Percentiles rank a stretch among this genome's conserved stretches.
Evolutionary conservation across 2,888 invertebrate genomes (phyloP).

Genomic region (Julus scanicus): DNA sequence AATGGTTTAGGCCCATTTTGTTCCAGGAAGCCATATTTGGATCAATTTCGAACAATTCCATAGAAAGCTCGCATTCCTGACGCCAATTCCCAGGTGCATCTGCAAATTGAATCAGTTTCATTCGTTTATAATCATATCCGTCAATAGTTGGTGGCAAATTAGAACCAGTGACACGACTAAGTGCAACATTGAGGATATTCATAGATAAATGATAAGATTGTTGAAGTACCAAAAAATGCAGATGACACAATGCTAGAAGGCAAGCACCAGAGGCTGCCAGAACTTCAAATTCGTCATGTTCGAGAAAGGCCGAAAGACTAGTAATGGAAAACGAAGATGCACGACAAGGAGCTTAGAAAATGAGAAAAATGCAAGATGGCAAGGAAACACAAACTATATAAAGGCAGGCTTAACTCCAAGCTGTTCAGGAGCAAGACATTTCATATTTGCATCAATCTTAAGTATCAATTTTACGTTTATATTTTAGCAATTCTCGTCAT

Average conservation of each 20-base stretch:
- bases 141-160: neutral
- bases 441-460: too few relatives aligned
- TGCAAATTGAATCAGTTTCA: slow-evolving; percentile 45
- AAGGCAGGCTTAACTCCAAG: neutral
- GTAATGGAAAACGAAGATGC: neutral
- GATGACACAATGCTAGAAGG: neutral
- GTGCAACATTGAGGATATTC: neutral
- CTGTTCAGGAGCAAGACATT: neutral
- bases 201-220: neutral
- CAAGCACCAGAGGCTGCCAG: slow-evolving; percentile 9
- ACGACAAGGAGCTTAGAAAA: neutral
- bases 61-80: slow-evolving; percentile 45
- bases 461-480: too few relatives aligned
- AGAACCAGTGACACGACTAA: neutral
- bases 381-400: neutral
- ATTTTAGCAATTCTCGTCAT: too few relatives aligned
- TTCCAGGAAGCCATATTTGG: slow-evolving; percentile 47
- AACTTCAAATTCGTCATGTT: neutral
- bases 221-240: slow-evolving; percentile 37
- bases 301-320: slow-evolving; percentile 8
- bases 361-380: neutral
- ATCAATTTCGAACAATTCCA: slow-evolving; percentile 47
- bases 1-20: slow-evolving; percentile 42
- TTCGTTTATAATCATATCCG: slow-evolving; percentile 40
- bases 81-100: slow-evolving; percentile 40